Base-by-base conservation (phyloP, 1,140 invertebrate species). In the Drosophila repletoides region DNA sequence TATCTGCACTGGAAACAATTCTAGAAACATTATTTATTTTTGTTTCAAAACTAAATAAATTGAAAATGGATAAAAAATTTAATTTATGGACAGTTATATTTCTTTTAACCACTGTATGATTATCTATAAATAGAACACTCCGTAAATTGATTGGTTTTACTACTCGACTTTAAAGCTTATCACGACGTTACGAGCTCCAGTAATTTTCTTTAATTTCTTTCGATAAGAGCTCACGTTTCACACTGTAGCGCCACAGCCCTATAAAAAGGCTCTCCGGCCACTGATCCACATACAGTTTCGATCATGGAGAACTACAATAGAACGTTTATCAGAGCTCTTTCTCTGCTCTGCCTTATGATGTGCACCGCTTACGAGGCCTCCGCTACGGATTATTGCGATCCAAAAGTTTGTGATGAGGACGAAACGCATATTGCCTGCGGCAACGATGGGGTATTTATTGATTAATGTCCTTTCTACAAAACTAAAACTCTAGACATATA, bases 371-470 rank as follows among this genome's bases (percentile, higher is more conserved):
- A 15, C n/a, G 14, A 3, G 3, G 2, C 7, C 0, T n/a, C n/a
- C n/a, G n/a, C n/a, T n/a, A 10, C 7, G 0, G 12, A 65, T 15
- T 70, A 70, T 22, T 70, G 67, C 3, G 12, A 29, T 31, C 1
- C 14, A 0, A 1, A 10, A 1, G 17, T 65, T 2, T 70, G 67
- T 31, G 2, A 0, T n/a, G 9, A n/a, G 0, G 33, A 2, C 9
- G 26, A 28, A 2, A 3, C 10, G 12, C 67, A 70, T 22, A 51
- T 65, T 15, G 67, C 2, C 7, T 70, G 67, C 17, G 12, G 22
- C 28, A 40, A 69, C 17, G 12, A 49, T 64, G 60, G 51, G 7
- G 66, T 69, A 40, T n/a, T n/a, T n/a, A n/a, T n/a, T n/a, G n/a
- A n/a, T n/a, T n/a, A n/a, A n/a, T n/a, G n/a, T n/a, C n/a, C n/a